Evolutionary conservation across 2,113 vertebrate genomes (phyloP).

Genomic region (Poeciliopsis occidentalis): DNA sequence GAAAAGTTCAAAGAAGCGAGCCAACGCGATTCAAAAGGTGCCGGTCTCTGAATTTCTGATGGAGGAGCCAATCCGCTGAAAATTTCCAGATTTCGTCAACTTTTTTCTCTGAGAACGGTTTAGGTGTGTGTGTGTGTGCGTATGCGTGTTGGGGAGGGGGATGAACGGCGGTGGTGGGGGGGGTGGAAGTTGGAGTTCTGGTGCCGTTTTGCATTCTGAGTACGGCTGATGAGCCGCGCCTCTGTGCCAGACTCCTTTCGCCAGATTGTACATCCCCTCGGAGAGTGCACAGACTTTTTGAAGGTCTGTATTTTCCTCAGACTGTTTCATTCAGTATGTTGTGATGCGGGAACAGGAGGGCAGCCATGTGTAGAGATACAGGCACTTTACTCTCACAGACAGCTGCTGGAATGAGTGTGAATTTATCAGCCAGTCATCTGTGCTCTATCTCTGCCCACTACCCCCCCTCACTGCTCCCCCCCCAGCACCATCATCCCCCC

Average conservation of each 20-base stretch:
- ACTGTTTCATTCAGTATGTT: slow-evolving; percentile 76
- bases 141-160: too few species aligned
- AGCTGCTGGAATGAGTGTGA: slow-evolving; percentile 78
- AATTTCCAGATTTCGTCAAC: slow-evolving; percentile 63
- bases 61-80: slow-evolving; percentile 43
- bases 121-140: too few species aligned
- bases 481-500: slow-evolving; percentile 53
- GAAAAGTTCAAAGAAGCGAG: slow-evolving; percentile 65
- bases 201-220: slow-evolving; percentile 61
- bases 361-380: slow-evolving; percentile 76
- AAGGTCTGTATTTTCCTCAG: slow-evolving; percentile 67
- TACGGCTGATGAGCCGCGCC: slow-evolving; percentile 55
- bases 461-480: slow-evolving; percentile 28
- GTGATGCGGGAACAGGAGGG: slow-evolving; percentile 75
- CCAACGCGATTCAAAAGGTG: slow-evolving; percentile 62
- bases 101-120: slow-evolving; percentile 54
- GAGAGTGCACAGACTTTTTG: slow-evolving; percentile 65
- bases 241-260: slow-evolving; percentile 52
- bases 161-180: too few species aligned
- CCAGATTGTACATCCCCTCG: slow-evolving; percentile 67
- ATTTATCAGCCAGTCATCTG: slow-evolving; percentile 81
- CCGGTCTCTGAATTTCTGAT: slow-evolving; percentile 56
- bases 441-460: slow-evolving; percentile 68
- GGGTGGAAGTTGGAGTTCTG: not conserved
- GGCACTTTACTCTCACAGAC: slow-evolving; percentile 77